phyloP scores from a whole-genome alignment of 2,113 vertebrate species.

The Leptodactylus fuscus region DNA sequence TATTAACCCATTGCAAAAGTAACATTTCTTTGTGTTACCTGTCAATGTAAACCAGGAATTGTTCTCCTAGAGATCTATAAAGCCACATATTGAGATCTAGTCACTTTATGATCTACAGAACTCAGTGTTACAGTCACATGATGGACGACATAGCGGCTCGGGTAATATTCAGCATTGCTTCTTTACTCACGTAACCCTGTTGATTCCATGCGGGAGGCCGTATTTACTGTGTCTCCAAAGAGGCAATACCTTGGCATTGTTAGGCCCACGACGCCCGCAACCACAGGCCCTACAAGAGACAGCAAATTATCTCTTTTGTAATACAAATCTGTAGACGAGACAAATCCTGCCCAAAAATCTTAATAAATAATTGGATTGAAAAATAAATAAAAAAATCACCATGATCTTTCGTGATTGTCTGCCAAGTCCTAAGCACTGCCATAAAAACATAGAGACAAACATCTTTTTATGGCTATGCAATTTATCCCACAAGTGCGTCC shows the following conservation, averaged over 20 bases:
- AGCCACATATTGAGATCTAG: not conserved
- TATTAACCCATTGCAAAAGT: not conserved
- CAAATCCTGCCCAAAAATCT: no score
- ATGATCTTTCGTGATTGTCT: no score
- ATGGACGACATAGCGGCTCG: no score
- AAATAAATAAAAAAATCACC: no score
- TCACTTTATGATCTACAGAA: not conserved
- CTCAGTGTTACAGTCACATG: not conserved
- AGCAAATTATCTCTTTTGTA: not conserved
- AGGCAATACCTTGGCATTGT: constrained; percentile 84
- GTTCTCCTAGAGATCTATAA: no score
- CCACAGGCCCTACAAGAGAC: constrained; percentile 70
- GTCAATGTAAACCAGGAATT: no score
- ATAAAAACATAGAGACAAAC: no score
- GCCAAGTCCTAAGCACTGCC: no score
- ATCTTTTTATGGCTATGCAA: no score
- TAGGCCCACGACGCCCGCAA: constrained; percentile 79
- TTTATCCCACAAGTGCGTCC: no score
- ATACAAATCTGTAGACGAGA: no score
- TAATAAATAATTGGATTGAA: no score
- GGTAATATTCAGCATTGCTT: not conserved
- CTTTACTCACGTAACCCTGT: constrained; percentile 74
- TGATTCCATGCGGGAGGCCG: constrained; percentile 79
- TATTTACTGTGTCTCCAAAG: constrained; percentile 80
- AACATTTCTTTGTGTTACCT: not conserved